Base-by-base conservation (phyloP, 2,797 vertebrate genomes). In the Vipera ursinii region DNA sequence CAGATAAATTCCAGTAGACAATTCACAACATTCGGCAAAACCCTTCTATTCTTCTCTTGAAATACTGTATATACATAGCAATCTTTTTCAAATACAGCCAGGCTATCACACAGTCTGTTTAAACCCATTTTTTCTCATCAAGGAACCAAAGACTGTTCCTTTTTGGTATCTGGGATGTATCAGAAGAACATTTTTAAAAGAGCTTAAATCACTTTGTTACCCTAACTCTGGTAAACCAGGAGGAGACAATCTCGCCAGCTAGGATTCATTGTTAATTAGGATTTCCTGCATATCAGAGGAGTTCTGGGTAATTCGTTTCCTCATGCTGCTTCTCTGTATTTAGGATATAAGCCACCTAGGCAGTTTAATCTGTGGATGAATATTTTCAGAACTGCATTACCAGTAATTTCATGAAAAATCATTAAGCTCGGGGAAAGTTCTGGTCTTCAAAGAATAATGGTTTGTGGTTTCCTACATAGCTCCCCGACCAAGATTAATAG, bases 371-470 rank as follows among this genome's bases (percentile, higher is more conserved):
- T 1, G 1, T 63, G 63, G 88, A 24, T 28, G 17, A 57, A 26
- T 86, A 92, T 28, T 86, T 95, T 94, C 88, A 89, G 28, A 95
- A 86, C n/a, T 44, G 55, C 38, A 95, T 55, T 73, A 93, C 0
- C 8, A 10, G 60, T 6, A 90, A 82, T 69, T 90, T 93, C 85
- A 87, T 89, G 92, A 28, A 61, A 95, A 93, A 89, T 51, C 93
- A 44, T 10, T 90, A 73, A 92, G 44, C 51, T 89, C 89, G 86
- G 95, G 88, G 94, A 22, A 94, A 95, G 53, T 12, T 92, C n/a
- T 48, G 69, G 51, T 92, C 89, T 94, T 93, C 89, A 95, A 92
- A 44, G 89, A 44, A 92, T 48, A 53, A 26, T 6, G 9, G 28
- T 44, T 87, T 0, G 28, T 6, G 55, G 90, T 90, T 95, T 92